Evolutionary conservation across 2,113 vertebrate genomes (phyloP).

Genomic region (Rafetus swinhoei): DNA sequence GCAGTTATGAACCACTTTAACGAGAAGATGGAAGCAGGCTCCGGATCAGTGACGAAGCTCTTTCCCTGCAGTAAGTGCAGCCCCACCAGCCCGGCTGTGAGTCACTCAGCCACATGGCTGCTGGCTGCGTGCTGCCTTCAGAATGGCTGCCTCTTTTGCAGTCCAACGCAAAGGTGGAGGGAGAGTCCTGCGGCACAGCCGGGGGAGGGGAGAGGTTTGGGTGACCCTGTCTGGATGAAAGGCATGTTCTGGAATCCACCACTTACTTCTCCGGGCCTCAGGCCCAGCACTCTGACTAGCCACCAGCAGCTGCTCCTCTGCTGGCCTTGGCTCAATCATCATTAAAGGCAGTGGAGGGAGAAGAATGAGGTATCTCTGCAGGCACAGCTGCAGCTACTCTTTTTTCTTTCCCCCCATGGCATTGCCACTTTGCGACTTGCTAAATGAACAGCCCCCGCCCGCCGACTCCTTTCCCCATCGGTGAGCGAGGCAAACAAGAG

Average conservation of each 20-base stretch:
- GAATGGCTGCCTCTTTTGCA: background rate
- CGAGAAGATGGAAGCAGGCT: background rate
- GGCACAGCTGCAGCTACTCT: conserved; percentile 61
- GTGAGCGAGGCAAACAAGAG: background rate
- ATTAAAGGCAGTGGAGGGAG: conserved; percentile 54
- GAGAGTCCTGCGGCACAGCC: conserved; percentile 11
- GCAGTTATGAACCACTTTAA: background rate
- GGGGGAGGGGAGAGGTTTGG: background rate
- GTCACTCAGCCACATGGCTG: background rate
- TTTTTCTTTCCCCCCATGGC: conserved; percentile 39
- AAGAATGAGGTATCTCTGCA: conserved; percentile 65
- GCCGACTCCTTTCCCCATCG: conserved; percentile 10
- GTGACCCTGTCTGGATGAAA: conserved; percentile 6
- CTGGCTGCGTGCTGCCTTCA: background rate
- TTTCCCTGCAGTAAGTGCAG: background rate
- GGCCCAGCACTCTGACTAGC: conserved; percentile 34
- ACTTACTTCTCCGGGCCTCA: conserved; percentile 4
- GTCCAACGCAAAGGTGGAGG: background rate
- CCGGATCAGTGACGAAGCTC: background rate
- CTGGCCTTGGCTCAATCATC: conserved; percentile 62
- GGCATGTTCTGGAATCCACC: background rate
- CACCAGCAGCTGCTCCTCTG: conserved; percentile 58
- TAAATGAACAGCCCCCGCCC: conserved; percentile 50
- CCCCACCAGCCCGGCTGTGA: background rate
- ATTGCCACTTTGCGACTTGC: conserved; percentile 56